A percentile compares a stretch with the other conserved stretches of the same genome.
Conservation (phyloP, 2,113 vertebrate genomes). For the Corydoras sp. region DNA sequence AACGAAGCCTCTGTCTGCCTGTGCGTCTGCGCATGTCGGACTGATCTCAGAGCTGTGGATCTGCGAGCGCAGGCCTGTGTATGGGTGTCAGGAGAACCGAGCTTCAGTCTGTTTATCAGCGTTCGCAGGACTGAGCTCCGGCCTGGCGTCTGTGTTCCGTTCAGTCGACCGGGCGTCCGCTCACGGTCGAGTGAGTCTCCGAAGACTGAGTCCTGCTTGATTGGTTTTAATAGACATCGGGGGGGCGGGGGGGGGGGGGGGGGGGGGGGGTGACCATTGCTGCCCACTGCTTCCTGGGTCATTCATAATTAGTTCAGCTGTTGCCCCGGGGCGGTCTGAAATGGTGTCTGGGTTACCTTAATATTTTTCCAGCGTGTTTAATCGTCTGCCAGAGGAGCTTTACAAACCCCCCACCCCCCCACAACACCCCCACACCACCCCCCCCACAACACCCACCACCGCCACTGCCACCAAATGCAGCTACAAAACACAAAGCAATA, state of each 20-base stretch:
- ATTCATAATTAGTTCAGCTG: conserved; percentile 57
- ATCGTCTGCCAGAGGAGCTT: conserved; percentile 38
- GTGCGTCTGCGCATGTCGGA: too few species aligned
- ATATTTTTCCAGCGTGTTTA: conserved; percentile 44
- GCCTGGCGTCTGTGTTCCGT: not conserved
- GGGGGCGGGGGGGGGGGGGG: conserved; percentile 39
- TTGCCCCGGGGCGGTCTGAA: conserved; percentile 52
- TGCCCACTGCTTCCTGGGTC: conserved; percentile 45
- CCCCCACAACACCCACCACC: too few species aligned
- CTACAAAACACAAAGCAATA: conserved; percentile 58
- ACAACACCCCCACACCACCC: conserved; percentile 19
- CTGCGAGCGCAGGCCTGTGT: too few species aligned
- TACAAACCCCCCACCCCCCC: conserved; percentile 39
- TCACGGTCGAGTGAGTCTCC: not conserved
- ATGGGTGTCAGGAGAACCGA: too few species aligned
- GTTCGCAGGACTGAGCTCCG: not conserved
- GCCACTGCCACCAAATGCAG: conserved; percentile 42
- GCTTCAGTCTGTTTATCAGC: not conserved
- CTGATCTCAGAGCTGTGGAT: too few species aligned
- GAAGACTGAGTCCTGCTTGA: conserved; percentile 35
- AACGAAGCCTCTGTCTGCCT: too few species aligned
- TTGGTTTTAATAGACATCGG: conserved; percentile 50
- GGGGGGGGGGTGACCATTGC: conserved; percentile 16
- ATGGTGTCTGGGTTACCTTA: conserved; percentile 49
- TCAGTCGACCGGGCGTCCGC: not conserved